These are phyloP conservation scores for Chymomyza procnemis DNA, from an alignment of 2,888 invertebrate genomes.

Conservation along the genomic window DNA sequence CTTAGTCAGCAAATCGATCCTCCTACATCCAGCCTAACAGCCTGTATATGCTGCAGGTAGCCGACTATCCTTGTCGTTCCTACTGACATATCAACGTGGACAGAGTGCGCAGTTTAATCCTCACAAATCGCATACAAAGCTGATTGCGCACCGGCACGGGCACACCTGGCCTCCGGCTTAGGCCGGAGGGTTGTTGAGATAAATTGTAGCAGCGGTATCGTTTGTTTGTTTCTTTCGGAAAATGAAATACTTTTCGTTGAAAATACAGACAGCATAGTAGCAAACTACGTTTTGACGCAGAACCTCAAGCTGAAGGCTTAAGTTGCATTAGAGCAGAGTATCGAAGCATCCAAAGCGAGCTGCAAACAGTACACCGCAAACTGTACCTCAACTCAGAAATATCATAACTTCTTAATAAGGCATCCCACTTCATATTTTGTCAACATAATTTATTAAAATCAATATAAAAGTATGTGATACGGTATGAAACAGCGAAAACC, in stretches of 20 bases:
- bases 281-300: background rate
- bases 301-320: conserved; percentile 48
- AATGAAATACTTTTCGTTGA: conserved; percentile 28
- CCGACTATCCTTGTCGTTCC: conserved; percentile 4
- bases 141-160: conserved; percentile 66
- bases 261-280: background rate
- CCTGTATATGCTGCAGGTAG: conserved; percentile 11
- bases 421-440: background rate
- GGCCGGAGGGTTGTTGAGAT: conserved; percentile 24
- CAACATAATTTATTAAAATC: conserved; percentile 38
- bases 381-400: background rate
- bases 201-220: conserved; percentile 51
- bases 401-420: background rate
- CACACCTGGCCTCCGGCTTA: conserved; percentile 44
- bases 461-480: conserved; percentile 7
- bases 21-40: conserved; percentile 52
- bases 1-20: conserved; percentile 72
- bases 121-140: conserved; percentile 72
- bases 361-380: background rate
- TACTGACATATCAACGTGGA: background rate
- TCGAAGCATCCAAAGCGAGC: background rate
- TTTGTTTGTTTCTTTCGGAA: conserved; percentile 53
- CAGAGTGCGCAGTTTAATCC: conserved; percentile 68
- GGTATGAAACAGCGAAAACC: conserved; percentile 15
- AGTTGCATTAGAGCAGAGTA: conserved; percentile 41